Conservation (phyloP, 2,797 vertebrate genomes). For the Austrolebias charrua region DNA sequence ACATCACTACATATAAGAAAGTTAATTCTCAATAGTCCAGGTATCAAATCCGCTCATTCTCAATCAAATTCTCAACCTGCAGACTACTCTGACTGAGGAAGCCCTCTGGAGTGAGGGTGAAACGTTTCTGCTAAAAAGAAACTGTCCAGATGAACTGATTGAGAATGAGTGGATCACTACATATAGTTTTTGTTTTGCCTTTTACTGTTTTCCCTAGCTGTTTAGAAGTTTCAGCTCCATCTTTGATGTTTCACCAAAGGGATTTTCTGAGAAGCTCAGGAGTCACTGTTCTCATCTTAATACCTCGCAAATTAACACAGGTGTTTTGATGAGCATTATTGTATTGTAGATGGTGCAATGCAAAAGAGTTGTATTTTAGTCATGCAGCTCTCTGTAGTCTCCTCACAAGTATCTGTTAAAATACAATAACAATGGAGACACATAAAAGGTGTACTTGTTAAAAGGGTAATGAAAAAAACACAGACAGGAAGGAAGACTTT, state of each 20-base stretch:
- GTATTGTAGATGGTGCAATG: slow-evolving; percentile 27
- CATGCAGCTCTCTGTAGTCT: slow-evolving; percentile 52
- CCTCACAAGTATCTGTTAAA: slow-evolving; percentile 49
- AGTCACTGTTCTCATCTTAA: slow-evolving; percentile 16
- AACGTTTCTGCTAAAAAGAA: too few relatives aligned
- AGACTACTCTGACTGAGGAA: too few relatives aligned
- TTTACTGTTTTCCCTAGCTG: neutral
- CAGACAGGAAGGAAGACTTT: slow-evolving; percentile 75
- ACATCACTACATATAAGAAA: too few relatives aligned
- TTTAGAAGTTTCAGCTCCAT: neutral
- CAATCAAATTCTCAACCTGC: too few relatives aligned
- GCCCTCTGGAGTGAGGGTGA: too few relatives aligned
- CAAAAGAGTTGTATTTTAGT: slow-evolving; percentile 51
- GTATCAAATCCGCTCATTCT: too few relatives aligned
- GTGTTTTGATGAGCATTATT: slow-evolving; percentile 3
- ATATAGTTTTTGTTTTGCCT: neutral
- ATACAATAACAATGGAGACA: slow-evolving; percentile 45
- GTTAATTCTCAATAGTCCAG: too few relatives aligned
- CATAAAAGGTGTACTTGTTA: slow-evolving; percentile 68
- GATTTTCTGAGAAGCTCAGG: neutral
- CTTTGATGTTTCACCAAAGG: neutral
- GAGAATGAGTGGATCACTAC: too few relatives aligned
- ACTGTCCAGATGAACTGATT: too few relatives aligned
- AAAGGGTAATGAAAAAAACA: slow-evolving; percentile 62
- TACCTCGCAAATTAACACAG: slow-evolving; percentile 11